Base-by-base conservation (phyloP, 2,113 vertebrate genomes). In the Callaeas wilsoni region DNA sequence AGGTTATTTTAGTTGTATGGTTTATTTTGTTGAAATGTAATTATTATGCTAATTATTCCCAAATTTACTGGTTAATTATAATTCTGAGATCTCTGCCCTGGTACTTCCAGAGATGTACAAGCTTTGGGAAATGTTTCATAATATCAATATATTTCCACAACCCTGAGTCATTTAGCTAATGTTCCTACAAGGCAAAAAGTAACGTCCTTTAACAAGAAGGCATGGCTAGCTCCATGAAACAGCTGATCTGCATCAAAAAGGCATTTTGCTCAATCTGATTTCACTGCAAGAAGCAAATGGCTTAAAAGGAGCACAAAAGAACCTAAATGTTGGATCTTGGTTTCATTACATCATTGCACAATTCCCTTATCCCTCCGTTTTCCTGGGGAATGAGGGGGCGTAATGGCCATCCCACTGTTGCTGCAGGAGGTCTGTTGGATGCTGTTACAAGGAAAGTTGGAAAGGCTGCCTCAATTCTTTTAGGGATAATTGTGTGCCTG, bases 21-120 rank as follows among this genome's bases (percentile, higher is more conserved):
- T 80, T 95, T 94, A 63, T 90, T 91, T 91, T 90, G 64, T 71
- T 84, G 71, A 80, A 88, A 88, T 50, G 30, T 46, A 52, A 88
- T 93, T 83, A 85, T 92, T 91, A 81, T 91, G 67, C 55, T 95
- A 93, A 95, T 94, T 93, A 86, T 90, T 93, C 90, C 87, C 79
- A 91, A 93, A 90, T 79, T 81, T 90, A 47, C 79, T 86, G 52
- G 37, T 88, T 96, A 44, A 70, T 94, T 90, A 41, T 86, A 59
- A 88, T 93, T 80, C 82, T 6, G 25, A 95, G 68, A 47, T 93
- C 68, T 77, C 44, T 94, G 73, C 59, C 55, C 75, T 80, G 33
- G 41, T 85, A 25, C 19, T 87, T 95, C 33, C 82, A 86, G 91
- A 86, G 71, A 83, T 55, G 46, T 90, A 60, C 50, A 93, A 90